phyloP scores from a whole-genome alignment of 2,888 invertebrate species.

The Idaea dimidiata region DNA sequence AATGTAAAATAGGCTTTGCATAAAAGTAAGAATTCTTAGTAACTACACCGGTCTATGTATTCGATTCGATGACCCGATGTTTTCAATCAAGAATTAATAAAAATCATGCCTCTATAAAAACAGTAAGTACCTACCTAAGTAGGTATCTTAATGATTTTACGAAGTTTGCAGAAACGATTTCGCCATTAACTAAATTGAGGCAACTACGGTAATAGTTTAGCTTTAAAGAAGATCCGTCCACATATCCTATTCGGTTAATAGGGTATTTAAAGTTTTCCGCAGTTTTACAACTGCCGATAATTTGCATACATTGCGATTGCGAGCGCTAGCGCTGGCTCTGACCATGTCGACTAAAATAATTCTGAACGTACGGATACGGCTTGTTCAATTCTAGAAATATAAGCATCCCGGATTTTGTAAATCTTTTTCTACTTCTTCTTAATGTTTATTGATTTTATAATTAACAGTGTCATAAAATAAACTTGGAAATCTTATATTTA shows the following conservation, averaged over 20 bases:
- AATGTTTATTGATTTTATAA: background rate
- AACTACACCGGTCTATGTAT: too few relatives aligned
- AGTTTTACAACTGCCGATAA: slow-evolving; percentile 36
- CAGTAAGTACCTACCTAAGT: too few relatives aligned
- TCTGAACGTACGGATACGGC: slow-evolving; percentile 38
- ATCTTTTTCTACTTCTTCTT: slow-evolving; percentile 20
- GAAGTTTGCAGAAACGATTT: background rate
- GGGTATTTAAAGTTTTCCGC: slow-evolving; percentile 44
- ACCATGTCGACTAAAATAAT: slow-evolving; percentile 34
- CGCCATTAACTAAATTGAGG: slow-evolving; percentile 10
- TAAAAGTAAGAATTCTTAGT: too few relatives aligned
- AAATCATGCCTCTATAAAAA: too few relatives aligned
- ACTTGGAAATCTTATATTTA: background rate
- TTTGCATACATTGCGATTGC: slow-evolving; percentile 52
- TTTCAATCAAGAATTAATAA: too few relatives aligned
- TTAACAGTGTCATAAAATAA: background rate
- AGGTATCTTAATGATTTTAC: too few relatives aligned
- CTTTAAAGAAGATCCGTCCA: slow-evolving; percentile 21
- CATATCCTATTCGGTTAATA: slow-evolving; percentile 34
- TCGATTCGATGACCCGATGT: too few relatives aligned
- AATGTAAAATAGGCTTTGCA: too few relatives aligned
- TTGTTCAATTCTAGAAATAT: slow-evolving; percentile 7
- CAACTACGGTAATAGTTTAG: slow-evolving; percentile 21
- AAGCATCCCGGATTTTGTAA: slow-evolving; percentile 18
- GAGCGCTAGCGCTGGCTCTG: slow-evolving; percentile 21